Evolutionary conservation across 2,888 invertebrate species (phyloP), one percentile per base, ranked within the genome.

Genomic region (Mimas tiliae): DNA sequence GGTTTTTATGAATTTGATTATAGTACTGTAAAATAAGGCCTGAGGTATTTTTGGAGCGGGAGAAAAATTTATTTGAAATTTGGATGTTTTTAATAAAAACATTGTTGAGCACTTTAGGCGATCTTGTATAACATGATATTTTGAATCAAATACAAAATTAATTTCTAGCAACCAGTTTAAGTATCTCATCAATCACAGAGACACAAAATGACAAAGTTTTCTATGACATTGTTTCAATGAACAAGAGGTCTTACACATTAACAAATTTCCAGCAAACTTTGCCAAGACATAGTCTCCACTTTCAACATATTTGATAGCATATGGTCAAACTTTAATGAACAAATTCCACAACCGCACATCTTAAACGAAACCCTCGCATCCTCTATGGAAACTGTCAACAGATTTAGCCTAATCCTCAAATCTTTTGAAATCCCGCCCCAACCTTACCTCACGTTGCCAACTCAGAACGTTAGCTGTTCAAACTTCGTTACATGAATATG

Each of bases 401-500:
- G 58, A 58, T 58, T 58, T 58, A 58, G 58, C 42, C n/a, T 58
- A 58, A 58, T 19, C 58, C 58, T 38, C 42, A 58, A 58, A 58
- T 58, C 58, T 58, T 58, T 58, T 58, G 58, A 58, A 58, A 58
- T 16, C 38, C 19, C 19, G 38, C 58, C 42, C n/a, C 58, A 58
- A 58, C 16, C 19, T 58, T 38, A 8, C 50, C 50, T 9, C 50
- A 19, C 19, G 9, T 50, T 50, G 19, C 34, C 62, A 65, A 65
- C 42, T 65, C 51, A 16, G 27, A 27, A 9, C 63, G 63, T 53
- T 52, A 63, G 52, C 66, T 62, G 42, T 58, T 62, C 55, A 65
- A 65, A 65, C 58, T 65, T 65, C 33, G 48, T 55, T 48, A 65
- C 58, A 21, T 62, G 50, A 53, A 53, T 63, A 63, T 50, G 63